Base-by-base conservation (phyloP, 2,113 vertebrate genomes). In the Ellobius talpinus region DNA sequence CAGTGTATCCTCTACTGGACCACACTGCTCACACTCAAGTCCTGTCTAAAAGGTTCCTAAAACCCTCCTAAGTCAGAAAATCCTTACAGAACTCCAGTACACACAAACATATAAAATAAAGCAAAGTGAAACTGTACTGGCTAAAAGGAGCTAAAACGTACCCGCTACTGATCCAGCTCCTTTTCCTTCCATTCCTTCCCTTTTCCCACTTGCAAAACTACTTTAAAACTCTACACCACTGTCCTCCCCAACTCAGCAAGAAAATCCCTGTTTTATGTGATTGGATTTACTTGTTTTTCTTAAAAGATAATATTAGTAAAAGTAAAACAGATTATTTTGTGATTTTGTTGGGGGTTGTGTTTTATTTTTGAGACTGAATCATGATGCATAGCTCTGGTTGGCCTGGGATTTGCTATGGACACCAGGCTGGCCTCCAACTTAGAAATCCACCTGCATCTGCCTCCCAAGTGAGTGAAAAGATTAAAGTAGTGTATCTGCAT, bases 281-380 rank as follows among this genome's bases (percentile, higher is more conserved):
- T 14, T 94, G 17, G 79, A 89, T 52, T 73, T 92, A 50, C 55
- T 72, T 79, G n/a, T 87, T 70, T 66, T 96, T 87, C 55, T 91
- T 81, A 89, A 84, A 94, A 65, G 26, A 90, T 70, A 14, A 61
- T 31, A 77, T 39, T 93, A 31, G 73, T 77, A 94, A 92, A 93
- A 93, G 55, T 21, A n/a, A 17, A 95, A 79, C 31, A 52, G 81
- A 23, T 31, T 82, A 17, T 24, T 39, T 61, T 85, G n/a, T 85
- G 81, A 85, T 19, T 63, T 65, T 63, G 81, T 42, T 61, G 36
- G 70, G 36, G 19, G 70, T 21, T 73, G 19, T 36, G 11, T 21
- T 33, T 86, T 86, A 17, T 33, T 61, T 73, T 61, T 45, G 58
- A 33, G 26, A 47, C 39, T 45, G 39, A 29, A 58, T 66, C 82